These are phyloP conservation scores for Machimus rusticus DNA, from an alignment of 2,888 invertebrate genomes.

Conservation along the genomic window DNA sequence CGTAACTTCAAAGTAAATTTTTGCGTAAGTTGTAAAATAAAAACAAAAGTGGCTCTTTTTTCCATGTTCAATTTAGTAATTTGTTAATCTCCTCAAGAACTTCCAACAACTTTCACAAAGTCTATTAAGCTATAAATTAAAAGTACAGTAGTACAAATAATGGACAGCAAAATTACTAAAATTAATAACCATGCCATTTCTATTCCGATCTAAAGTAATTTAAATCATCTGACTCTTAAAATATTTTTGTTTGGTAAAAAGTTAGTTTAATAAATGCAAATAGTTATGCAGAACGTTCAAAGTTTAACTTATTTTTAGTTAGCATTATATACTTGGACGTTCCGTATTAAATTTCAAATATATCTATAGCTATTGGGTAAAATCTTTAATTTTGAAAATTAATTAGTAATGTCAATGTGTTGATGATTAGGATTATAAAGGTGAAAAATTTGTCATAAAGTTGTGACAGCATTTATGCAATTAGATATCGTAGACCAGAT, in stretches of 20 bases:
- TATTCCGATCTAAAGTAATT: conserved; percentile 7
- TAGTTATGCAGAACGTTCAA: neutral
- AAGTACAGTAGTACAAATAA: neutral
- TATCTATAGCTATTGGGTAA: neutral
- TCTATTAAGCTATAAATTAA: neutral
- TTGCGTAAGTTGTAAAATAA: neutral
- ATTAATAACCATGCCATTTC: conserved; percentile 17
- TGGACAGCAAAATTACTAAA: neutral
- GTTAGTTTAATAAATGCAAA: neutral
- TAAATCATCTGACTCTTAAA: conserved; percentile 46
- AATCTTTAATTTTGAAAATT: neutral
- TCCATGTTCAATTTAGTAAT: neutral
- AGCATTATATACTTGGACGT: neutral
- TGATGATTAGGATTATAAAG: neutral
- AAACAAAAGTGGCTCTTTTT: neutral
- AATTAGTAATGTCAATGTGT: neutral
- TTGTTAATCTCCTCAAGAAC: neutral
- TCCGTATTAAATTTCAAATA: neutral
- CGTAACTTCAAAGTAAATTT: neutral
- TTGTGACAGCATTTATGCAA: neutral
- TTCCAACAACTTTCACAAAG: neutral
- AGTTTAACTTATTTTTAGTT: neutral
- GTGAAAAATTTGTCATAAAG: neutral
- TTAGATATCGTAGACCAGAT: neutral
- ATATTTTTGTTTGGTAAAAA: conserved; percentile 7